phyloP scores from a whole-genome alignment of 2,113 vertebrate genomes.

The Mustela nigripes region DNA sequence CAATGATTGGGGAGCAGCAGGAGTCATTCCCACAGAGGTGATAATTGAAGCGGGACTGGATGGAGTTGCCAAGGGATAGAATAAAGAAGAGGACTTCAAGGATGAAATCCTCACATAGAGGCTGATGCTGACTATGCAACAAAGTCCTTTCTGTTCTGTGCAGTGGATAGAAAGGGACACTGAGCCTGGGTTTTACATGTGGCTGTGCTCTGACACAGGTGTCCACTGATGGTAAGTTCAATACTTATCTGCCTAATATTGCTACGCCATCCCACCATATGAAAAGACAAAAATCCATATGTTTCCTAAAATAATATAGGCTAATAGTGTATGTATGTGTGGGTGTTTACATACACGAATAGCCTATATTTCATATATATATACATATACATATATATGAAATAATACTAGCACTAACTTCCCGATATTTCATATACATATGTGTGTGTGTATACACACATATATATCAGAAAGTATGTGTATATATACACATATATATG shows the following conservation, averaged over 20 bases:
- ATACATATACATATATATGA: no score
- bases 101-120: slow-evolving; percentile 3
- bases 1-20: slow-evolving; percentile 49
- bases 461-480: no score
- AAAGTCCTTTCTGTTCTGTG: not conserved
- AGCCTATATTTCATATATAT: no score
- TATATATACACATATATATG: no score
- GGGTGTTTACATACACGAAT: no score
- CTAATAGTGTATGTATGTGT: not conserved
- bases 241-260: not conserved
- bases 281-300: not conserved
- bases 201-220: not conserved
- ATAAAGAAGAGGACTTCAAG: slow-evolving; percentile 42
- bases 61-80: slow-evolving; percentile 20
- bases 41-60: slow-evolving; percentile 65
- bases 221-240: not conserved
- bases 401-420: no score
- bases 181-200: not conserved
- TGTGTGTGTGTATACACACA: no score
- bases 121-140: not conserved
- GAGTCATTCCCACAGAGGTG: slow-evolving; percentile 67
- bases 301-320: not conserved
- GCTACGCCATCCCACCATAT: not conserved
- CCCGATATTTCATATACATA: no score
- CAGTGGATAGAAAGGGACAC: not conserved